These are phyloP conservation scores for Perithous albicinctus DNA, from an alignment of 2,888 invertebrate species.

Conservation along the genomic window DNA sequence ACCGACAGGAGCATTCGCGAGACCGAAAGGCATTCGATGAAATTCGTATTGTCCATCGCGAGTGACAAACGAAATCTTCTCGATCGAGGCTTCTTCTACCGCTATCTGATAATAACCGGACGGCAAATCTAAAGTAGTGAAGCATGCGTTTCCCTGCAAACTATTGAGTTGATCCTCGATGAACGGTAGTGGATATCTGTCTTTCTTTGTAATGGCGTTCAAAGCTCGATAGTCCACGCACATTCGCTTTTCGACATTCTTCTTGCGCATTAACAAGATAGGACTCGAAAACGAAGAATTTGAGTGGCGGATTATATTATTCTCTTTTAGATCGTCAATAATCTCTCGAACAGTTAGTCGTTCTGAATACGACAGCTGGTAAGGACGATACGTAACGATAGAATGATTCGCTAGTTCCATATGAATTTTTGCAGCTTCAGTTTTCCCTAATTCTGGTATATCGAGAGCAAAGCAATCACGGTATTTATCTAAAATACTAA, in stretches of 20 bases:
- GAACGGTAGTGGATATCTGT: constrained; percentile 78
- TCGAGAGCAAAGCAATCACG: constrained; percentile 33
- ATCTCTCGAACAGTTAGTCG: constrained; percentile 39
- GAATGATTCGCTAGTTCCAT: constrained; percentile 42
- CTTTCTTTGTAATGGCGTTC: constrained; percentile 76
- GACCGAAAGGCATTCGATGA: constrained; percentile 80
- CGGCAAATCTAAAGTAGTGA: constrained; percentile 76
- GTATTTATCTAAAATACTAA: constrained; percentile 24
- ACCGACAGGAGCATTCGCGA: constrained; percentile 79
- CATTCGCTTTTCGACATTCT: constrained; percentile 66
- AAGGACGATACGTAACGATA: constrained; percentile 33
- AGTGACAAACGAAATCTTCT: constrained; percentile 79
- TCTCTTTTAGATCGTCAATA: constrained; percentile 39
- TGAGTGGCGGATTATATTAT: constrained; percentile 38
- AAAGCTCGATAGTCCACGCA: constrained; percentile 73
- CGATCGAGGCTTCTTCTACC: constrained; percentile 74
- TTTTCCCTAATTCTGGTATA: constrained; percentile 22
- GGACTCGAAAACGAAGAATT: constrained; percentile 64
- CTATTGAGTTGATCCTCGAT: constrained; percentile 79
- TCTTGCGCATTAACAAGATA: constrained; percentile 69
- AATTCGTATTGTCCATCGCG: no score
- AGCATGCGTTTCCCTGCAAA: constrained; percentile 73
- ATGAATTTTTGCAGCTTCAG: constrained; percentile 16
- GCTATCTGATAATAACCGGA: constrained; percentile 78
- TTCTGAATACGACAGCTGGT: constrained; percentile 43